A percentile compares a stretch with the other conserved stretches of the same genome.
Conservation (phyloP, 2,888 invertebrate species). For the Eubasilissa splendida region DNA sequence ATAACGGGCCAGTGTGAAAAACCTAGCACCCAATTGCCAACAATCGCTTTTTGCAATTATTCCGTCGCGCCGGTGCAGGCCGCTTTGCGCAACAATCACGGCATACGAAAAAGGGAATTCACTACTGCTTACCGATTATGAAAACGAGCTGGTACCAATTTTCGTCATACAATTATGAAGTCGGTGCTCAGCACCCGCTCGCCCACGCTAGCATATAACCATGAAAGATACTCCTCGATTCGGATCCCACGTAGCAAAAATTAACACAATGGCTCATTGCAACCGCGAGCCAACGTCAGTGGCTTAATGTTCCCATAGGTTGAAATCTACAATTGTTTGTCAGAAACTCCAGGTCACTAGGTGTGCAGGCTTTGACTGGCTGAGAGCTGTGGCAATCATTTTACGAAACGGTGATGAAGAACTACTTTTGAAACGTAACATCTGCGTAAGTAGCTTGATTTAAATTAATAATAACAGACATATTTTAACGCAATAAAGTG, state of each 20-base stretch:
- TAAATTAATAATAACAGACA: too few relatives aligned
- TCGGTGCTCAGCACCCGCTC: not conserved
- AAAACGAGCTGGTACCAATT: conserved; percentile 32
- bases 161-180: conserved; percentile 34
- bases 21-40: conserved; percentile 33
- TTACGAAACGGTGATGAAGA: conserved; percentile 11
- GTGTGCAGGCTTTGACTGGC: not conserved
- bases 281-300: conserved; percentile 8
- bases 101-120: conserved; percentile 31
- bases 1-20: conserved; percentile 23
- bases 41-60: conserved; percentile 31
- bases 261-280: conserved; percentile 12
- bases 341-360: not conserved
- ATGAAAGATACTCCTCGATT: conserved; percentile 19
- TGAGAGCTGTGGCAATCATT: not conserved
- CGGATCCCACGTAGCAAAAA: conserved; percentile 21
- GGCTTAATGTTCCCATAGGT: conserved; percentile 27
- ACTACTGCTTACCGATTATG: conserved; percentile 30
- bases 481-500: too few relatives aligned
- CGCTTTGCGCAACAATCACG: conserved; percentile 5
- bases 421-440: too few relatives aligned
- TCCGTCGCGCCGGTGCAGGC: not conserved
- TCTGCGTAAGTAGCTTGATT: too few relatives aligned
- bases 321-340: conserved; percentile 27
- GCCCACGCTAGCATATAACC: conserved; percentile 10